Percentiles rank a stretch among this genome's conserved stretches.
Conservation (phyloP, 2,888 invertebrate genomes). For the Drosophila pseudotalamancana region DNA sequence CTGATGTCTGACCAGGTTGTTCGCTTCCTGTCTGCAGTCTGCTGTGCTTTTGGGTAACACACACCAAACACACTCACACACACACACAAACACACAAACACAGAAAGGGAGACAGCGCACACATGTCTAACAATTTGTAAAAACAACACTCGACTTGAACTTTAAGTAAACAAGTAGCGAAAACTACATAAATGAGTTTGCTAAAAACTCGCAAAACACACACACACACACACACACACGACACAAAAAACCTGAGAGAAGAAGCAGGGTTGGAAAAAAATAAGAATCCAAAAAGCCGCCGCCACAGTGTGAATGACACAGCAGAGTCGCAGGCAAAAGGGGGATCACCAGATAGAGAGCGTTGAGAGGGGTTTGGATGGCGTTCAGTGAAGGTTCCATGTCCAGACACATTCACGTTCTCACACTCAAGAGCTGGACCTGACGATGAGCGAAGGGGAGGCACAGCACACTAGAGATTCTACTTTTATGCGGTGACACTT, state of each 20-base stretch:
- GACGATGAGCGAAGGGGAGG: constrained; percentile 25
- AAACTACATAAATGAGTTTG: constrained; percentile 79
- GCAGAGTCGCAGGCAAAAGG: constrained; percentile 34
- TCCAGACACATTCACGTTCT: constrained; percentile 62
- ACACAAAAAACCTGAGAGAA: constrained; percentile 20
- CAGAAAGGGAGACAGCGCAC: constrained; percentile 6
- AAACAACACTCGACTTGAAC: constrained; percentile 78
- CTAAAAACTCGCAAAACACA: constrained; percentile 65
- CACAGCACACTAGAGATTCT: constrained; percentile 42
- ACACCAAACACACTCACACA: constrained; percentile 16
- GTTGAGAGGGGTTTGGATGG: constrained; percentile 4
- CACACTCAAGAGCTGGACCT: constrained; percentile 48
- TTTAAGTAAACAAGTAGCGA: constrained; percentile 77
- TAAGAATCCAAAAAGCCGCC: constrained; percentile 31
- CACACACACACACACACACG: too few species aligned
- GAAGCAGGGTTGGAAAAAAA: constrained; percentile 22
- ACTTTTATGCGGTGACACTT: constrained; percentile 77
- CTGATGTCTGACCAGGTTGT: constrained; percentile 7
- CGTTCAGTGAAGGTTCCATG: constrained; percentile 25
- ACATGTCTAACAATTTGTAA: constrained; percentile 74
- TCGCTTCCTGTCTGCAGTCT: constrained; percentile 14
- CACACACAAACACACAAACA: not conserved
- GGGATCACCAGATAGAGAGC: not conserved
- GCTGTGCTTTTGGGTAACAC: constrained; percentile 26
- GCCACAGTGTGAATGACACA: constrained; percentile 72